These are phyloP conservation scores for Leuctra nigra DNA, from an alignment of 2,888 invertebrate species.

Conservation along the genomic window DNA sequence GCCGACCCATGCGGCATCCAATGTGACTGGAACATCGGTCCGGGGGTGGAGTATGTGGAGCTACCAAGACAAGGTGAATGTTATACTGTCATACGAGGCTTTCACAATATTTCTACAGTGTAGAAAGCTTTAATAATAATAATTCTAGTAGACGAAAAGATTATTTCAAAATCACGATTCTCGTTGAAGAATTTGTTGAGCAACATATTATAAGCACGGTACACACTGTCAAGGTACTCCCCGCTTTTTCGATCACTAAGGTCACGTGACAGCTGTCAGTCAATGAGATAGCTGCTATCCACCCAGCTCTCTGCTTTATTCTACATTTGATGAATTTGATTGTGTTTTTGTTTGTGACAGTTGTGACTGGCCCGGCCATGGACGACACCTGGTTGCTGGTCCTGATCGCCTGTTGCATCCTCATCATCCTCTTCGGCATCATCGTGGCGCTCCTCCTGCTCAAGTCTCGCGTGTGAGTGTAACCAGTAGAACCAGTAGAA, in stretches of 20 bases:
- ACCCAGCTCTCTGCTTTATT: too few species aligned
- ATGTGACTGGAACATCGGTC: slow-evolving; percentile 41
- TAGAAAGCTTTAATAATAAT: too few species aligned
- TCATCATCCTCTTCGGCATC: slow-evolving; percentile 70
- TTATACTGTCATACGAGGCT: too few species aligned
- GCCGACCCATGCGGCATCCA: slow-evolving; percentile 39
- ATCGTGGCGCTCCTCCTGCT: slow-evolving; percentile 70
- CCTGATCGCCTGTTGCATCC: slow-evolving; percentile 70
- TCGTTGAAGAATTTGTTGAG: too few species aligned
- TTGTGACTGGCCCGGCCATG: slow-evolving; percentile 44
- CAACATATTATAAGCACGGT: too few species aligned
- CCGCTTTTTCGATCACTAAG: too few species aligned
- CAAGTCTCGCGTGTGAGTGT: slow-evolving; percentile 75
- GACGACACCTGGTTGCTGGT: slow-evolving; percentile 81
- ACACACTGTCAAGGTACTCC: too few species aligned
- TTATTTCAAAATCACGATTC: too few species aligned
- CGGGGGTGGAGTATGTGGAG: slow-evolving; percentile 72
- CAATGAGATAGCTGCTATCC: too few species aligned
- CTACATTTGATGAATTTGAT: neutral
- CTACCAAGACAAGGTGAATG: slow-evolving; percentile 65
- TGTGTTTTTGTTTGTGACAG: neutral
- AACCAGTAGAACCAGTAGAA: neutral
- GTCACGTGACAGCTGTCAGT: too few species aligned
- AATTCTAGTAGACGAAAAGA: too few species aligned
- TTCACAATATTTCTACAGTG: too few species aligned